Evolutionary conservation across 2,113 vertebrate species (phyloP).

Genomic region (Halcyon malimbica): DNA sequence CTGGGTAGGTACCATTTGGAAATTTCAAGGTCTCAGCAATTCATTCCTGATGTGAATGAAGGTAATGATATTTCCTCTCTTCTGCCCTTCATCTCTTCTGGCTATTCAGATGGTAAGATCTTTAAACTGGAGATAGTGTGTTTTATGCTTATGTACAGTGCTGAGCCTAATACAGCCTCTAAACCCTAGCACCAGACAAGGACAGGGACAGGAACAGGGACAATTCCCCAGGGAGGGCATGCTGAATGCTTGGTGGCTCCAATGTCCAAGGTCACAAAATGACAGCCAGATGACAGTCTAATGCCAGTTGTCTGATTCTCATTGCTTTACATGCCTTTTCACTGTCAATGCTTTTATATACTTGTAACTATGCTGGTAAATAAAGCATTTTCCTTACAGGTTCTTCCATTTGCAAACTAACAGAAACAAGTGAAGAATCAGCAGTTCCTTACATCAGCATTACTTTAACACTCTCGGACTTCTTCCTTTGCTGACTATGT

Average conservation of each 20-base stretch:
- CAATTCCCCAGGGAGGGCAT: neutral
- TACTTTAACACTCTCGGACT: neutral
- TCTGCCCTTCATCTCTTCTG: neutral
- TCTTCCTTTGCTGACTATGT: neutral
- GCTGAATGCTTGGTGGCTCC: neutral
- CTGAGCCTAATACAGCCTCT: neutral
- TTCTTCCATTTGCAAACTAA: neutral
- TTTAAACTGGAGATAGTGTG: neutral
- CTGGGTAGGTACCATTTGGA: neutral
- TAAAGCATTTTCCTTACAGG: neutral
- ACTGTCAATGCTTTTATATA: neutral
- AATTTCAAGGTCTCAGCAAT: neutral
- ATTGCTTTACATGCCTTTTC: neutral
- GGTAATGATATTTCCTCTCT: neutral
- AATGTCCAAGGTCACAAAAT: neutral
- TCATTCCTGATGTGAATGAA: neutral
- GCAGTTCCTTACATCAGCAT: neutral
- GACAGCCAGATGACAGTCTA: neutral
- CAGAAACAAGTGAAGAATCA: neutral
- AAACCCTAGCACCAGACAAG: neutral
- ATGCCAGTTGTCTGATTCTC: neutral
- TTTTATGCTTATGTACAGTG: neutral
- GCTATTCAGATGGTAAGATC: neutral
- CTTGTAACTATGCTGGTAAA: neutral
- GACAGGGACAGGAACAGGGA: neutral